Base-by-base conservation (phyloP, 2,888 invertebrate genomes). In the Drosophila crucigera region DNA sequence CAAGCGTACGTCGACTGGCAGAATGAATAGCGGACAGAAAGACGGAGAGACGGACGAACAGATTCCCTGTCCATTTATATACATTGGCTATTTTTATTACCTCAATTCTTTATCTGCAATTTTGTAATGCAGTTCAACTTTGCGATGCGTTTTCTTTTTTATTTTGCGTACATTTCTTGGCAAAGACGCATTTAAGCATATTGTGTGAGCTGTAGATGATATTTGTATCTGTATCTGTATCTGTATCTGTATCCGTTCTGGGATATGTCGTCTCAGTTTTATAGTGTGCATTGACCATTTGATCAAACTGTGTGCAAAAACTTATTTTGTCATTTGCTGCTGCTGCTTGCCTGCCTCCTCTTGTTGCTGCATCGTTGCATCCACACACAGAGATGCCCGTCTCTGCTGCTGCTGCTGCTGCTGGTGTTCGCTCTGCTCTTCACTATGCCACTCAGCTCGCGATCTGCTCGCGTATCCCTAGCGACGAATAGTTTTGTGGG, bases 61-160 rank as follows among this genome's bases (percentile, higher is more conserved):
- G 62, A 62, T 60, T 58, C 55, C 62, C 41, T 76, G 82, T 59
- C 78, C 70, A 78, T 25, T 25, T 73, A 79, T 84, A 87, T 70
- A 55, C 49, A 41, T 76, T 64, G 16, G 70, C 84, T 85, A 85
- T 85, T 88, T 90, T 73, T 90, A 88, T 74, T 77, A 76, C 70
- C 83, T 76, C 71, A 73, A 90, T 83, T 66, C 89, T 85, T 85
- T 84, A 88, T 85, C 90, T 82, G 73, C 64, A 83, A 80, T 85
- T 85, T 80, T 63, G 86, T 63, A 77, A 73, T 79, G 87, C 83
- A 78, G 73, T 74, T 83, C 80, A 84, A 70, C 72, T 78, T 73
- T 73, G 84, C 64, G 54, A 50, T 49, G 28, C 47, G 47, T 25
- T 47, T 47, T 47, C 16, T 25, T 52, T 41, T 43, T 3, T 49